Base-by-base conservation (phyloP, 2,888 invertebrate species). In the Argyra leucocephala region DNA sequence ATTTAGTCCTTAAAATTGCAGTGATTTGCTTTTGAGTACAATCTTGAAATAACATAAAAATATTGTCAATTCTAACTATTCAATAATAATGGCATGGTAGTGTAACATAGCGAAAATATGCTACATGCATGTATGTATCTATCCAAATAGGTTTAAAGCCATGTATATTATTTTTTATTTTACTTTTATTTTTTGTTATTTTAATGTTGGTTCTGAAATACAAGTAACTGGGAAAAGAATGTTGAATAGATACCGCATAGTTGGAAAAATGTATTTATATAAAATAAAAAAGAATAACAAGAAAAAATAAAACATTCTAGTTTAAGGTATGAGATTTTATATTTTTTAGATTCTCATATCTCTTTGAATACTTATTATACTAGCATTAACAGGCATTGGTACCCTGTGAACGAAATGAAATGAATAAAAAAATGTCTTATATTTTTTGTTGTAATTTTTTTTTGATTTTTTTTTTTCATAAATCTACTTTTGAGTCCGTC, bases 401-500 rank as follows among this genome's bases (percentile, higher is more conserved):
- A 48, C 48, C 48, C 48, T 48, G 48, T 48, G 48, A 48, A 48
- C 48, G n/a, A 2, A 48, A 48, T 48, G 48, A 18, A 48, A 48
- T 18, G 4, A 48, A 48, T 3, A 37, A 48, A n/a, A 48, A 48
- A 48, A 18, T 48, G 48, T 48, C 48, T 48, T 48, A 48, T 5
- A 15, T 48, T 48, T 48, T n/a, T 15, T 37, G 37, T 48, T 48
- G 31, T 31, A 12, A 31, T 31, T 31, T n/a, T n/a, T n/a, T n/a
- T 31, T 31, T 48, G 37, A 9, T 48, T 18, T 48, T 48, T 48
- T n/a, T 48, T 48, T 48, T 48, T 48, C 48, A 48, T 48, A 48
- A 48, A 48, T 48, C 48, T 48, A 48, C 48, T 61, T 61, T n/a
- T 10, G 31, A 58, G 22, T 58, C 63, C 63, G 63, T 63, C 63